Evolutionary conservation across 2,797 vertebrate species (phyloP).

Genomic region (Phrynocephalus vlangalii): DNA sequence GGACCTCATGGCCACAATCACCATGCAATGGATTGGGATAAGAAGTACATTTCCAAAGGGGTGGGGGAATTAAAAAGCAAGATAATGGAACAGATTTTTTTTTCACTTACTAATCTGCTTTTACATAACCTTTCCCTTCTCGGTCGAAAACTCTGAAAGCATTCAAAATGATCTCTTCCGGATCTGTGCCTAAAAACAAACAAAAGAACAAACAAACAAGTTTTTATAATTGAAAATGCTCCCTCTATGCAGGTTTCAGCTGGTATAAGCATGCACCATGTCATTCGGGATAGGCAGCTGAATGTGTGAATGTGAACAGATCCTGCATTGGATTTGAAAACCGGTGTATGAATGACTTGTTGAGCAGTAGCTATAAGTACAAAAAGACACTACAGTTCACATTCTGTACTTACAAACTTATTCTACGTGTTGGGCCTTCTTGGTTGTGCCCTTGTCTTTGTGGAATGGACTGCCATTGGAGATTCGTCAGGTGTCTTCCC

Average conservation of each 20-base stretch:
- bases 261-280: not conserved
- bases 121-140: constrained; percentile 87
- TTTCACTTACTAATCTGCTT: constrained; percentile 88
- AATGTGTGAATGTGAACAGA: not conserved
- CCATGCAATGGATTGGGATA: not conserved
- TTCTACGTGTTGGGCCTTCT: no score
- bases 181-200: constrained; percentile 84
- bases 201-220: constrained; percentile 53
- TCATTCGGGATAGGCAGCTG: not conserved
- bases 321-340: not conserved
- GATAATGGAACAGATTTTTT: not conserved
- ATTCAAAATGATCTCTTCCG: constrained; percentile 90
- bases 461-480: no score
- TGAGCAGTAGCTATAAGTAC: no score
- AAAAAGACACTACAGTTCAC: no score
- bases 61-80: no score
- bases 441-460: no score
- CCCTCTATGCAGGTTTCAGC: not conserved
- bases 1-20: no score
- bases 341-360: not conserved
- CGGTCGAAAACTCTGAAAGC: constrained; percentile 93
- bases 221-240: constrained; percentile 48
- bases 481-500: no score
- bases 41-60: not conserved
- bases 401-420: no score